These are phyloP conservation scores for Gila robusta DNA, from an alignment of 2,797 vertebrate genomes.

Conservation along the genomic window DNA sequence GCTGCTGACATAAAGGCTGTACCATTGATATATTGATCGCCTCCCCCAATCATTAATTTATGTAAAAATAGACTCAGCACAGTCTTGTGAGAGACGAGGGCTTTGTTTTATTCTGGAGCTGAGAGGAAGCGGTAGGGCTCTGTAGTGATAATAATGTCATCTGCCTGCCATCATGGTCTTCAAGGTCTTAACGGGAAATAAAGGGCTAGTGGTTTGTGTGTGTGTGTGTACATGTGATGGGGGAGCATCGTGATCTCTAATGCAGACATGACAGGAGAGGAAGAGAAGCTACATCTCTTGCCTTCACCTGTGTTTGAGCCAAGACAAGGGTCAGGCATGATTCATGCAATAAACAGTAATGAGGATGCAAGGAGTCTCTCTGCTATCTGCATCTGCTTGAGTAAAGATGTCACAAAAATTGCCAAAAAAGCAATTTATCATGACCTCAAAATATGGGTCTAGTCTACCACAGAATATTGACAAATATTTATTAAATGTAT, in stretches of 20 bases:
- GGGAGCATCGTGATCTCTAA: slow-evolving; percentile 37
- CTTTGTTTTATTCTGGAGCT: slow-evolving; percentile 38
- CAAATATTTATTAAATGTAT: neutral
- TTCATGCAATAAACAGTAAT: slow-evolving; percentile 45
- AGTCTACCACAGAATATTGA: no score
- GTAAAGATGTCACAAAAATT: neutral
- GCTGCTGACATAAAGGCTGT: slow-evolving; percentile 55
- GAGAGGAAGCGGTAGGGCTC: slow-evolving; percentile 12
- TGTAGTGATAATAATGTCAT: slow-evolving; percentile 57
- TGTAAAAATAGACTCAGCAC: slow-evolving; percentile 54
- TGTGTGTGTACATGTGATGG: slow-evolving; percentile 18
- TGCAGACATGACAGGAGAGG: slow-evolving; percentile 38
- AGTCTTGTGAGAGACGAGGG: slow-evolving; percentile 37
- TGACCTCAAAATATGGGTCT: neutral
- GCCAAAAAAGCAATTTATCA: neutral
- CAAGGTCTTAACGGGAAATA: slow-evolving; percentile 52
- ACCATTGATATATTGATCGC: slow-evolving; percentile 59
- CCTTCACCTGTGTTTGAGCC: slow-evolving; percentile 52
- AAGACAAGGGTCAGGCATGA: slow-evolving; percentile 46
- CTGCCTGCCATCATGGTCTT: slow-evolving; percentile 15
- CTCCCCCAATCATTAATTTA: slow-evolving; percentile 60
- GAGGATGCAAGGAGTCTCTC: slow-evolving; percentile 37
- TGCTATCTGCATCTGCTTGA: slow-evolving; percentile 14
- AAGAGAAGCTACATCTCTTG: slow-evolving; percentile 30
- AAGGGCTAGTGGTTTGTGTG: slow-evolving; percentile 16